A percentile compares a stretch with the other conserved stretches of the same genome.
Conservation (phyloP, 2,797 vertebrate genomes). For the Falco rusticolus region DNA sequence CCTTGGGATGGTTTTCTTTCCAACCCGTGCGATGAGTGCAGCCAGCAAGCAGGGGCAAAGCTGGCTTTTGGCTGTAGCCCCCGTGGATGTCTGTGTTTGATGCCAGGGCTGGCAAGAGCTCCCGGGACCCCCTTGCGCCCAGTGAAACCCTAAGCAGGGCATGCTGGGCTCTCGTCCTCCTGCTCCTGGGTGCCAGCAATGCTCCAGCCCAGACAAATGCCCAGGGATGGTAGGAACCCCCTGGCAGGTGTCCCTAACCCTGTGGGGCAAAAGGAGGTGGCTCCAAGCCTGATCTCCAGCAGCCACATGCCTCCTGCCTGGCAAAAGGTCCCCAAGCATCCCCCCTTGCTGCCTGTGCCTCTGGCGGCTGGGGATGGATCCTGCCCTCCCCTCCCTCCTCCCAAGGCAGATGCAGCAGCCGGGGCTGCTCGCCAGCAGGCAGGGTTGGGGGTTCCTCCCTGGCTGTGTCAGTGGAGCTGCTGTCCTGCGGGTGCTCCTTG, state of each 20-base stretch:
- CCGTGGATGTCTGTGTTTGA: fast-evolving
- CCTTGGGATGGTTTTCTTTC: not conserved
- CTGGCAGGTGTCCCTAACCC: not conserved
- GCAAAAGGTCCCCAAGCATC: not conserved
- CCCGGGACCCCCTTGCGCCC: not conserved
- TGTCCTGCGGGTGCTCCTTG: not conserved
- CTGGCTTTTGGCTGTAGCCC: not conserved
- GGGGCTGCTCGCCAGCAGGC: fast-evolving
- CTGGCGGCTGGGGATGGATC: fast-evolving
- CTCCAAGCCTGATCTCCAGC: not conserved
- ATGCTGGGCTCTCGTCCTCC: not conserved
- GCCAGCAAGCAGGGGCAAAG: not conserved
- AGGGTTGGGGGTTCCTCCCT: not conserved
- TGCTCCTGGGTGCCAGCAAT: not conserved
- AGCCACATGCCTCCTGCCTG: not conserved
- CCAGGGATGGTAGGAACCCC: fast-evolving
- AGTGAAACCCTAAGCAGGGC: not conserved
- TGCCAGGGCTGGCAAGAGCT: not conserved
- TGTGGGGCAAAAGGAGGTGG: fast-evolving
- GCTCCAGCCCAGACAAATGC: not conserved
- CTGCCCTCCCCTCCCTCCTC: not conserved
- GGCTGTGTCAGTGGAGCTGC: fast-evolving
- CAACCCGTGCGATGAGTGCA: fast-evolving
- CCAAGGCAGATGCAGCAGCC: not conserved
- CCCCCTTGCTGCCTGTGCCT: not conserved